A percentile compares a stretch with the other conserved stretches of the same genome.
Evolutionary conservation across 2,113 vertebrate species (phyloP).

Genomic region (Numenius arquata): DNA sequence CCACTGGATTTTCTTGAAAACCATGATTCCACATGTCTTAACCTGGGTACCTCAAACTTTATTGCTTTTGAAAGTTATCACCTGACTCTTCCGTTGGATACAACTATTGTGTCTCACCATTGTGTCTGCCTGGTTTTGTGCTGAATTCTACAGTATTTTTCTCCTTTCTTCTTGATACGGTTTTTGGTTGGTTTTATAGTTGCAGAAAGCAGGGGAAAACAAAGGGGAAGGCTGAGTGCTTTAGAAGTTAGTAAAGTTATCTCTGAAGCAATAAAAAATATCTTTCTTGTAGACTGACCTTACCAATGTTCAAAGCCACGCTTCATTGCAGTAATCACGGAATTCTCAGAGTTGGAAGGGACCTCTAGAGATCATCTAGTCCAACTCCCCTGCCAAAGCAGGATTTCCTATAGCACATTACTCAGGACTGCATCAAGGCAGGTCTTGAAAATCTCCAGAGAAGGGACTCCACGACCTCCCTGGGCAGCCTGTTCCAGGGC

Average conservation of each 20-base stretch:
- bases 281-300: background rate
- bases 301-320: background rate
- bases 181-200: background rate
- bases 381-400: no score
- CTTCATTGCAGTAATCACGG: background rate
- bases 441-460: no score
- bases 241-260: background rate
- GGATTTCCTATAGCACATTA: no score
- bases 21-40: background rate
- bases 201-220: background rate
- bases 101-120: background rate
- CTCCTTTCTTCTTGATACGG: background rate
- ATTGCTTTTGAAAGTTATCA: background rate
- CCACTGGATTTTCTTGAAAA: background rate
- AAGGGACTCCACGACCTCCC: no score
- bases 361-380: no score
- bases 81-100: background rate
- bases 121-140: background rate
- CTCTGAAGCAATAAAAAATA: background rate
- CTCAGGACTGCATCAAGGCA: no score
- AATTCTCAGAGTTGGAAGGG: no score
- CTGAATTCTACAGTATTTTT: background rate
- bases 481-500: no score
- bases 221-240: background rate
- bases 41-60: background rate